Conservation (phyloP, 1,140 invertebrate species). For the Bombus difficillimus region DNA sequence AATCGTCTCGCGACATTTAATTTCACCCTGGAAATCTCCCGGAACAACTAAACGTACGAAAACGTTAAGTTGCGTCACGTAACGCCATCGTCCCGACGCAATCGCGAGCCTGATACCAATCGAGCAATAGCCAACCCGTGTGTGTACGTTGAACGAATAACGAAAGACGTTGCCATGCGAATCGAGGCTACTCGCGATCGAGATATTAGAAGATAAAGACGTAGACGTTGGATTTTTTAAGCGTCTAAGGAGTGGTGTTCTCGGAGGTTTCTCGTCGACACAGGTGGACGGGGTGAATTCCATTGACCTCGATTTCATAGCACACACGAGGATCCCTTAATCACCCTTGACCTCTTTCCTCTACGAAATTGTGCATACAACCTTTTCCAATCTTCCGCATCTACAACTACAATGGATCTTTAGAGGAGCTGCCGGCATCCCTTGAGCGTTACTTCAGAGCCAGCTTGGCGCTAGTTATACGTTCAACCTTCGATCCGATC, state of each 20-base stretch:
- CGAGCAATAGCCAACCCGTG: too few species aligned
- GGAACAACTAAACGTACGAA: too few species aligned
- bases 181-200: not conserved
- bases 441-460: not conserved
- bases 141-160: too few species aligned
- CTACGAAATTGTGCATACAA: slow-evolving; percentile 46
- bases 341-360: slow-evolving; percentile 68
- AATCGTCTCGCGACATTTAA: too few species aligned
- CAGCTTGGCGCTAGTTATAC: not conserved
- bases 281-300: slow-evolving; percentile 48
- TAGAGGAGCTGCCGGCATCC: not conserved
- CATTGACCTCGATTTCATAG: slow-evolving; percentile 58
- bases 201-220: slow-evolving; percentile 10
- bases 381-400: slow-evolving; percentile 57
- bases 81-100: too few species aligned
- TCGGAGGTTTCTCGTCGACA: slow-evolving; percentile 24
- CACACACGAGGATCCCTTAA: slow-evolving; percentile 55
- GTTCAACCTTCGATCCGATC: slow-evolving; percentile 26
- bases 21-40: too few species aligned
- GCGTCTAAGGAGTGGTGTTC: slow-evolving; percentile 11
- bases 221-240: slow-evolving; percentile 38
- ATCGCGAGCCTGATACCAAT: too few species aligned
- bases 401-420: slow-evolving; percentile 40
- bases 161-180: too few species aligned
- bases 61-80: too few species aligned